Evolutionary conservation across 2,797 vertebrate species (phyloP).

Genomic region (Halcyon chelicuti): DNA sequence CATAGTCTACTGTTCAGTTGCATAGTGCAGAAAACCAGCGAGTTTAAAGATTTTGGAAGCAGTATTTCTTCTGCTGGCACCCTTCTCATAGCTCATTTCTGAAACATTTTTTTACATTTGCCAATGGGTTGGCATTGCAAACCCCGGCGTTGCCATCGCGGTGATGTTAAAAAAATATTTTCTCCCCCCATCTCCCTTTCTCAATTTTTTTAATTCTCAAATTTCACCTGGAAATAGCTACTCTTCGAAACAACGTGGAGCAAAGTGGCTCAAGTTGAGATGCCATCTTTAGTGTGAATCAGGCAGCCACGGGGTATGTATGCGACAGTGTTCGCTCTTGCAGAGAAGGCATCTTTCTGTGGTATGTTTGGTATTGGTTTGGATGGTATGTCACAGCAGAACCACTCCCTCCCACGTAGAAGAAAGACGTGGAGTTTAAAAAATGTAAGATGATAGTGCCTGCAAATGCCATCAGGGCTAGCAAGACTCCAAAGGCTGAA

Average conservation of each 20-base stretch:
- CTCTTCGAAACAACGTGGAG: neutral
- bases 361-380: neutral
- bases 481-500: neutral
- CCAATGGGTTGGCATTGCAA: constrained; percentile 41
- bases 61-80: neutral
- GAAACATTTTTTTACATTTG: neutral
- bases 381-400: neutral
- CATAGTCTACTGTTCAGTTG: neutral
- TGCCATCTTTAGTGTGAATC: neutral
- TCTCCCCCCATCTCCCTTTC: neutral
- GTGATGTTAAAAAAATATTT: neutral
- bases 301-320: neutral
- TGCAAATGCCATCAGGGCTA: neutral
- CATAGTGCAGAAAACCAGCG: neutral
- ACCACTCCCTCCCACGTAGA: neutral
- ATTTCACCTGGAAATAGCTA: neutral
- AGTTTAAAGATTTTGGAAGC: neutral
- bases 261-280: neutral
- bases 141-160: neutral
- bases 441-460: neutral
- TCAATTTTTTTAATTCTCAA: neutral
- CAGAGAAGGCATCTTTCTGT: neutral
- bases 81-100: neutral
- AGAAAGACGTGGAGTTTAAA: neutral
- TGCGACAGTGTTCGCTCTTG: neutral